Evolutionary conservation across 92 coral and sea anemone species (phyloP).

Genomic region (Paramuricea clavata): DNA sequence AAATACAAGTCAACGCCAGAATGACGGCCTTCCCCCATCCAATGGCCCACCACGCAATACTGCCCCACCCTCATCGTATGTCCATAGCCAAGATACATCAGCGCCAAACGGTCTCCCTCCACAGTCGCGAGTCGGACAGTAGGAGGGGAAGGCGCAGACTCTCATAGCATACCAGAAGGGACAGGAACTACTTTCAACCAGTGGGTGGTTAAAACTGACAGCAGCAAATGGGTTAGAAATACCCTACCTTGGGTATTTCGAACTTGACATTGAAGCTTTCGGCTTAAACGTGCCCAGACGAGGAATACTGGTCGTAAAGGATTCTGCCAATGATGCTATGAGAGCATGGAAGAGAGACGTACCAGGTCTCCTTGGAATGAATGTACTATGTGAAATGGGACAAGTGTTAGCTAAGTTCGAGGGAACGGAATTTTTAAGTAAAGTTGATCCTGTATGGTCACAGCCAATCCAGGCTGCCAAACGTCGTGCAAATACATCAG

Average conservation of each 20-base stretch:
- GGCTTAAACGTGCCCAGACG: conserved; percentile 57
- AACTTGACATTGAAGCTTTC: conserved; percentile 71
- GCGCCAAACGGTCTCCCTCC: conserved; percentile 48
- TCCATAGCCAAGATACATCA: conserved; percentile 1
- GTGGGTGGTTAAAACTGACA: conserved; percentile 62
- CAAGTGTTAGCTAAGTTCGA: conserved; percentile 21
- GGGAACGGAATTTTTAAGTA: conserved; percentile 32
- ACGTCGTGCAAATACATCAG: conserved; percentile 24
- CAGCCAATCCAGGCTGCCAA: conserved; percentile 22
- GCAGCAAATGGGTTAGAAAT: conserved; percentile 79
- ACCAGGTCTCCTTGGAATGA: conserved; percentile 83
- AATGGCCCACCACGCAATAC: neutral
- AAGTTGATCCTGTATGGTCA: conserved; percentile 44
- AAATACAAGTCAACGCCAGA: conserved; percentile 16
- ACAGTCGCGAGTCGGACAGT: conserved; percentile 55
- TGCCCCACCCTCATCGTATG: neutral
- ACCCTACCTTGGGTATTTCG: conserved; percentile 72
- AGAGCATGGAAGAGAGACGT: conserved; percentile 41
- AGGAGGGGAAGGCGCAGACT: conserved; percentile 50
- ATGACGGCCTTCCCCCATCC: neutral
- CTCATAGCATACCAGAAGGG: conserved; percentile 55
- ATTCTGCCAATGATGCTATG: conserved; percentile 54
- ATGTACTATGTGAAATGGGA: conserved; percentile 50
- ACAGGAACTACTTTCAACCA: conserved; percentile 63
- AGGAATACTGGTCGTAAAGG: conserved; percentile 73